Evolutionary conservation across 2,888 invertebrate species (phyloP).

Genomic region (Drosophila cyrtoloma): DNA sequence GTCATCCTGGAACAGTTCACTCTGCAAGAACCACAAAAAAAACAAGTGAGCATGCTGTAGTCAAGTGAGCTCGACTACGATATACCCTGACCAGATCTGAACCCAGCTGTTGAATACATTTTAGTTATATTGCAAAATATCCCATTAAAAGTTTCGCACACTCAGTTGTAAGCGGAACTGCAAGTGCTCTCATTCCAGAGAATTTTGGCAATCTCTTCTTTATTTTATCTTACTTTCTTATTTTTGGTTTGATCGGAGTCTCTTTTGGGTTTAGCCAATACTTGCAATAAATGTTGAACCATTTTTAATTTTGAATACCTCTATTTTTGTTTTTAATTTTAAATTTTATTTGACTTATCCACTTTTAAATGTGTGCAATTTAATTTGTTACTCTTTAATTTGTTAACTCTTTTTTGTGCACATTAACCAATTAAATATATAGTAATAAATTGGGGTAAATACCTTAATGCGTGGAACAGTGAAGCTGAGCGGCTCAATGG

Average conservation of each 20-base stretch:
- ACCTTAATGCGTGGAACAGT: constrained; percentile 98
- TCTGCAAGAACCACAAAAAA: constrained; percentile 86
- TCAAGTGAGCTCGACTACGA: neutral
- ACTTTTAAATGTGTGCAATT: neutral
- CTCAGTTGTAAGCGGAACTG: too few species aligned
- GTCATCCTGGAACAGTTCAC: constrained; percentile 98
- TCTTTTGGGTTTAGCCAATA: too few species aligned
- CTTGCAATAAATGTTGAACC: too few species aligned
- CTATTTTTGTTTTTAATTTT: too few species aligned
- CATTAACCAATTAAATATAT: neutral
- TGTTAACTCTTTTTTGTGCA: neutral
- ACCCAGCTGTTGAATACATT: neutral
- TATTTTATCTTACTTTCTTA: neutral
- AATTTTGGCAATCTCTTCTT: neutral
- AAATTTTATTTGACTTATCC: neutral
- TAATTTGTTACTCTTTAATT: neutral
- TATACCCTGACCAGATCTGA: neutral
- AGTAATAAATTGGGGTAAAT: constrained; percentile 24
- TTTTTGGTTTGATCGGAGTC: too few species aligned
- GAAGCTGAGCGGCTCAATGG: constrained; percentile 96
- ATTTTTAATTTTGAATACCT: too few species aligned
- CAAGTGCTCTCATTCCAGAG: neutral
- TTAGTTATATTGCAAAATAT: neutral
- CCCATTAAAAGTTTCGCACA: neutral
- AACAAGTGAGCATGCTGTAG: neutral